These are phyloP conservation scores for Pseudomugil gertrudae DNA, from an alignment of 2,797 vertebrate genomes.

Conservation along the genomic window DNA sequence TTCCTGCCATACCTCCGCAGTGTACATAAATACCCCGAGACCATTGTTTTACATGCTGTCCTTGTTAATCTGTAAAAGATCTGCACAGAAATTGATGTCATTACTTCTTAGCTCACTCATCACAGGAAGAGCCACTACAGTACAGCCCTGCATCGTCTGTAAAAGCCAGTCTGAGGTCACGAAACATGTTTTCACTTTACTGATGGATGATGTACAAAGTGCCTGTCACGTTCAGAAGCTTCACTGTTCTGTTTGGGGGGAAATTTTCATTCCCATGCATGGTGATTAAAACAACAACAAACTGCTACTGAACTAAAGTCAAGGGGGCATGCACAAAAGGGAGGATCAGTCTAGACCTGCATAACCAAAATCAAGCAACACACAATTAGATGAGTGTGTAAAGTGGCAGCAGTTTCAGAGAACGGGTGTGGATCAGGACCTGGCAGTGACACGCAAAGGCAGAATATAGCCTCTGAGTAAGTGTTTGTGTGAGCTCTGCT, in stretches of 20 bases:
- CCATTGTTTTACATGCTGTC: conserved; percentile 49
- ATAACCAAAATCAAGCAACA: conserved; percentile 56
- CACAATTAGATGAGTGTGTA: conserved; percentile 67
- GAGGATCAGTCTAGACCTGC: conserved; percentile 64
- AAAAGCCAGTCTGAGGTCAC: conserved; percentile 39
- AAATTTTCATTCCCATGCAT: conserved; percentile 1
- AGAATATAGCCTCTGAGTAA: conserved; percentile 19
- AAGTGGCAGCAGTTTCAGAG: conserved; percentile 29
- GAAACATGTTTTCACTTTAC: conserved; percentile 42
- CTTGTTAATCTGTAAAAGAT: conserved; percentile 44
- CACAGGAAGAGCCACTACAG: conserved; percentile 43
- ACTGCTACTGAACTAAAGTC: conserved; percentile 22
- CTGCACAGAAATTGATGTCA: conserved; percentile 52
- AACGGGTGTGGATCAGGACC: conserved; percentile 54
- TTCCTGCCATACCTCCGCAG: conserved; percentile 70
- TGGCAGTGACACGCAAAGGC: conserved; percentile 45
- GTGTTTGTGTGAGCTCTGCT: conserved; percentile 29
- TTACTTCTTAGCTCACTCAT: conserved; percentile 56
- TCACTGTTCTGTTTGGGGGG: conserved; percentile 15
- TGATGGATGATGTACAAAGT: conserved; percentile 28
- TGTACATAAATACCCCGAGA: conserved; percentile 69
- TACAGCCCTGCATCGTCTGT: conserved; percentile 47
- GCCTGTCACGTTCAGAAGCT: conserved; percentile 19
- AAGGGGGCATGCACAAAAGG: conserved; percentile 24
- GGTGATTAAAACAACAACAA: neutral